Evolutionary conservation across 2,888 invertebrate genomes (phyloP).

Genomic region (Ceriagrion tenellum): DNA sequence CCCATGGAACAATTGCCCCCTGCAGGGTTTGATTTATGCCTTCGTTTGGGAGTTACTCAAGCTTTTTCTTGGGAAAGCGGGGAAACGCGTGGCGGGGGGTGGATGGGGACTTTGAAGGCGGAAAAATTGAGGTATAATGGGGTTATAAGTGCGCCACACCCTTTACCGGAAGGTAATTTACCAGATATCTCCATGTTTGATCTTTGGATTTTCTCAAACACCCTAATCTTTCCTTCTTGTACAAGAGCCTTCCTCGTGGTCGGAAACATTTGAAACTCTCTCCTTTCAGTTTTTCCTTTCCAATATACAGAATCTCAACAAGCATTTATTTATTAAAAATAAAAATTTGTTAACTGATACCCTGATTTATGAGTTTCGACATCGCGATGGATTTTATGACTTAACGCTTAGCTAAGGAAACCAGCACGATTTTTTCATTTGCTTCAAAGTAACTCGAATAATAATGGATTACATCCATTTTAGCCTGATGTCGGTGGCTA

Average conservation of each 20-base stretch:
- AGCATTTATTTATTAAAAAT: too few species aligned
- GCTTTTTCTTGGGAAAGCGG: not conserved
- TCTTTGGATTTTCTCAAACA: not conserved
- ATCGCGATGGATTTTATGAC: too few species aligned
- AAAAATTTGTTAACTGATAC: too few species aligned
- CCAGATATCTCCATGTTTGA: not conserved
- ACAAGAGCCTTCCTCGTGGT: not conserved
- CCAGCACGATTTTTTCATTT: too few species aligned
- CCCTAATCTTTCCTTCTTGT: too few species aligned
- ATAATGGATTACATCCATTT: too few species aligned
- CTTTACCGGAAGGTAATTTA: not conserved
- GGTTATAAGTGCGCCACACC: not conserved
- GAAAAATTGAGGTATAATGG: not conserved
- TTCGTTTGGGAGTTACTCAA: not conserved
- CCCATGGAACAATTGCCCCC: constrained; percentile 26
- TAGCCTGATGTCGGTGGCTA: too few species aligned
- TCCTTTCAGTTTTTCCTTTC: not conserved
- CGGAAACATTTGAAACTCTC: not conserved
- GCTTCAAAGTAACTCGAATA: too few species aligned
- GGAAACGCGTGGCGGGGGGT: too few species aligned
- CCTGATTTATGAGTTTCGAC: too few species aligned
- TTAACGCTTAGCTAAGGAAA: too few species aligned
- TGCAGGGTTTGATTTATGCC: constrained; percentile 36
- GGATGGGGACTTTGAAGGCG: not conserved
- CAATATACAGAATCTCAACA: not conserved